phyloP scores from a whole-genome alignment of 2,888 invertebrate species.

The Sinohyriopsis cumingii region DNA sequence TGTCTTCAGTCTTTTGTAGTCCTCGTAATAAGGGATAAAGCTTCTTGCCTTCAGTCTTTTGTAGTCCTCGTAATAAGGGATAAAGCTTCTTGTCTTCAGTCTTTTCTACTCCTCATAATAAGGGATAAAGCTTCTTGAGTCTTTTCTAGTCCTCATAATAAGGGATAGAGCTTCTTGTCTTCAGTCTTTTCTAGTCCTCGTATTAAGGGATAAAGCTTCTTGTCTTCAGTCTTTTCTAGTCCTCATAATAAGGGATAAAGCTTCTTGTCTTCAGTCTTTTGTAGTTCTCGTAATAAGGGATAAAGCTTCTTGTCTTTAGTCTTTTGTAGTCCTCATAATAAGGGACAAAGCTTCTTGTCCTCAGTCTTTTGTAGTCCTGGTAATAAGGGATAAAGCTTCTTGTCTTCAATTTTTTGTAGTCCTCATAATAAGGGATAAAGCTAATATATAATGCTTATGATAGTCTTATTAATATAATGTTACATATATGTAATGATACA shows the following conservation, averaged over 20 bases:
- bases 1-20: not conserved
- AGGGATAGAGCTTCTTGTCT: no score
- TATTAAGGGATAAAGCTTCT: no score
- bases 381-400: conserved; percentile 66
- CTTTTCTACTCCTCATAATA: not conserved
- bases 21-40: no score
- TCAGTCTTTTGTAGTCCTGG: not conserved
- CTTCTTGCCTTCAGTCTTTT: not conserved
- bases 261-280: not conserved
- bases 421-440: no score
- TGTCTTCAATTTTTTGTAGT: not conserved
- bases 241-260: no score
- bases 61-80: not conserved
- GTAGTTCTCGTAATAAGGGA: not conserved
- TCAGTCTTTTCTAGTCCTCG: not conserved
- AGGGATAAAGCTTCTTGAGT: no score
- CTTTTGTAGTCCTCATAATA: not conserved
- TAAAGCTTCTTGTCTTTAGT: not conserved
- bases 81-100: no score
- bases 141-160: not conserved
- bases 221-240: not conserved
- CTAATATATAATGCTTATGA: no score
- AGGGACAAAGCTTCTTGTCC: no score
- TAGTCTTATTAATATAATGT: no score
- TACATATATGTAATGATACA: no score